Evolutionary conservation across 2,113 vertebrate species (phyloP).

Genomic region (Ovis aries): DNA sequence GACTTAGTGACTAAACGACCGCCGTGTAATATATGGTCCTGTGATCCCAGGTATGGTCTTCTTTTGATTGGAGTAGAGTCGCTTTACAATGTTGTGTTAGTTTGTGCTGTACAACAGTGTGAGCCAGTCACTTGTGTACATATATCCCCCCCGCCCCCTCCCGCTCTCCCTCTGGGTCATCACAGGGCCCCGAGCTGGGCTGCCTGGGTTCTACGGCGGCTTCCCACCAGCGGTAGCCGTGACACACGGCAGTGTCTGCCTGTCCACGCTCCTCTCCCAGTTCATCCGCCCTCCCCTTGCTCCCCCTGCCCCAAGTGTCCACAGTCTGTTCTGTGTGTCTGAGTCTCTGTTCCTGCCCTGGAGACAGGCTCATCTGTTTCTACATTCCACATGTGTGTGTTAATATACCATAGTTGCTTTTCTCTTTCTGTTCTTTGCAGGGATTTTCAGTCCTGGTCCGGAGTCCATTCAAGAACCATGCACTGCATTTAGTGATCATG

Average conservation of each 20-base stretch:
- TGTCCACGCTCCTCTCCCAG: accelerated
- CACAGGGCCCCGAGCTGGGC: not conserved
- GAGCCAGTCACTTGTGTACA: not conserved
- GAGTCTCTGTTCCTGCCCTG: not conserved
- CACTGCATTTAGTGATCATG: too few species aligned
- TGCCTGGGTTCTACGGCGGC: not conserved
- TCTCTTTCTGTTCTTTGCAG: not conserved
- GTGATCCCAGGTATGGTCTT: not conserved
- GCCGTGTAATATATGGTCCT: not conserved
- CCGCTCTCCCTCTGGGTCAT: not conserved
- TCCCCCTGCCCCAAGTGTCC: not conserved
- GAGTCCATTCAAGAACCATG: not conserved
- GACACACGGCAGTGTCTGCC: not conserved
- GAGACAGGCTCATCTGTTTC: not conserved
- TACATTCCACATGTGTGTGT: not conserved
- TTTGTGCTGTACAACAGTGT: not conserved
- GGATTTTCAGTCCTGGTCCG: not conserved
- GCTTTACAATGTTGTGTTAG: not conserved
- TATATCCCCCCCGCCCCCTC: not conserved
- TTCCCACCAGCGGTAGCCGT: not conserved
- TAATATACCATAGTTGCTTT: not conserved
- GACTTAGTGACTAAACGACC: not conserved
- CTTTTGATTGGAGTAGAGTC: not conserved
- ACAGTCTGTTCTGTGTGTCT: not conserved
- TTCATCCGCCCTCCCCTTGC: not conserved